A percentile compares a stretch with the other conserved stretches of the same genome.
phyloP scores from a whole-genome alignment of 2,888 invertebrate genomes.

The Myopa tessellatipennis region DNA sequence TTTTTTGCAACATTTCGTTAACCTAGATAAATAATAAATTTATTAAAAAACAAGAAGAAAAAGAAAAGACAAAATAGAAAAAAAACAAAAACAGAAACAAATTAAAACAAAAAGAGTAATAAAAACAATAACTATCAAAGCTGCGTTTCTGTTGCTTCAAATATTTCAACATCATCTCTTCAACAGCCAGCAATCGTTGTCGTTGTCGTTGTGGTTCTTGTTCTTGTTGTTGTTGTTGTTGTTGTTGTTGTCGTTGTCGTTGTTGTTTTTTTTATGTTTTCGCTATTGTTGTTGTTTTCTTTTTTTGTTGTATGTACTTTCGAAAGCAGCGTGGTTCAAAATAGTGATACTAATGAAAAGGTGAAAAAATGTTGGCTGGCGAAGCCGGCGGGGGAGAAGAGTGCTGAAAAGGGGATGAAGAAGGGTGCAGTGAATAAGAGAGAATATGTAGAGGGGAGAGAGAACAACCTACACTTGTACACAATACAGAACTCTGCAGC shows the following conservation, averaged over 20 bases:
- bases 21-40: background rate
- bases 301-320: background rate
- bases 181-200: background rate
- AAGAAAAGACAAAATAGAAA: background rate
- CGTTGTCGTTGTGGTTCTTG: no score
- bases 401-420: no score
- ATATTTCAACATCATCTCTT: constrained; percentile 3
- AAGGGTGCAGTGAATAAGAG: no score
- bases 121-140: background rate
- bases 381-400: no score
- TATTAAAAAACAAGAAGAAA: background rate
- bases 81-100: background rate
- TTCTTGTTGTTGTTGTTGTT: background rate
- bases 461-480: no score
- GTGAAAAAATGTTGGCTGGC: no score
- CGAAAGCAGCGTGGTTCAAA: background rate
- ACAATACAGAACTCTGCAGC: no score
- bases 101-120: background rate
- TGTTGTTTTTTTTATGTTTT: constrained; percentile 9
- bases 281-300: background rate
- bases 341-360: no score
- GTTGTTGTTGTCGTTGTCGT: background rate
- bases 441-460: no score
- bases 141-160: background rate
- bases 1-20: background rate